Evolutionary conservation across 2,113 vertebrate species (phyloP).

Genomic region (Leptocoma aspasia): DNA sequence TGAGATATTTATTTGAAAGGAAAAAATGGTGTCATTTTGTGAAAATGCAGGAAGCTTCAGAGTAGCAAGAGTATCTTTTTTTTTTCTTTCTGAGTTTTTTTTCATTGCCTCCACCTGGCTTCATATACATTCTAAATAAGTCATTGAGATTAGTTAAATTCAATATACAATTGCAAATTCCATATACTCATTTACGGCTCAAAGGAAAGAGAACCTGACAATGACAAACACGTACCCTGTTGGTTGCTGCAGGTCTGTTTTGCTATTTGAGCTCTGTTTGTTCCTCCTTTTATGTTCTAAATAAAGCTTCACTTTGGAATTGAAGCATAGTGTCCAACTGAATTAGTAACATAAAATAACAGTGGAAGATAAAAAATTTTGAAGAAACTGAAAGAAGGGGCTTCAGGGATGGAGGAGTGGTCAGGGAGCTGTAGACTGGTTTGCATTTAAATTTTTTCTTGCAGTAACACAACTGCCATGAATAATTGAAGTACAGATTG

Average conservation of each 20-base stretch:
- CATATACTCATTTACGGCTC: neutral
- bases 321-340: neutral
- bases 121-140: neutral
- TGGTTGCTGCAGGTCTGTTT: neutral
- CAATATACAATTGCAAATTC: neutral
- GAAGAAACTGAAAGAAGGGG: neutral
- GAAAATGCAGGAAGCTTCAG: neutral
- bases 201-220: neutral
- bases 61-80: neutral
- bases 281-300: neutral
- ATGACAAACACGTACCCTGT: neutral
- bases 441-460: neutral
- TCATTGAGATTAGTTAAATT: neutral
- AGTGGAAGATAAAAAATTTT: neutral
- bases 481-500: neutral
- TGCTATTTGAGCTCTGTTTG: neutral
- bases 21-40: neutral
- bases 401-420: accelerated
- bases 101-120: neutral
- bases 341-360: neutral
- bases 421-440: neutral
- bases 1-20: neutral
- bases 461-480: too few relatives aligned
- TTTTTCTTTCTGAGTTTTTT: neutral
- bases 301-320: neutral